Base-by-base conservation (phyloP, 2,113 vertebrate species). In the Corvus hawaiiensis region DNA sequence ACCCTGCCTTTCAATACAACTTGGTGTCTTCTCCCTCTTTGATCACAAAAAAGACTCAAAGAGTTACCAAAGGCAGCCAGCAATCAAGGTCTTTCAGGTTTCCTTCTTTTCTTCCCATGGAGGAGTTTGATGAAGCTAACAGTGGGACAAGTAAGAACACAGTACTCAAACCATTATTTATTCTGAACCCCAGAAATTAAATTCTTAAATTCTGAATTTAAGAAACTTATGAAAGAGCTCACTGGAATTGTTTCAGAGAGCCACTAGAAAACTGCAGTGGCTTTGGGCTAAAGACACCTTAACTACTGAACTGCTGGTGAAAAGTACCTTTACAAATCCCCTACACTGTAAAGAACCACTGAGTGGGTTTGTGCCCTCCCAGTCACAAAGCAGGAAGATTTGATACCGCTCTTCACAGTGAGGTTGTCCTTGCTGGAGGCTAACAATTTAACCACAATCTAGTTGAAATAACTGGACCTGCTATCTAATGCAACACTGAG, bases 351-450 rank as follows among this genome's bases (percentile, higher is more conserved):
- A 61, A 8, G 55, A 76, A 28, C 18, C 49, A 72, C 19, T 30
- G 22, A 43, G 33, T 19, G 17, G 26, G 6, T 58, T 66, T 27
- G 1, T 24, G 52, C 55, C 28, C 58, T 55, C 35, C 13, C 43
- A 52, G n/a, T 6, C 46, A 41, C 9, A 8, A 22, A 55, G 37
- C 13, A 22, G 46, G 21, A 66, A 17, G 6, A 44, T 39, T 17
- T 37, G 35, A 46, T 18, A 39, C 12, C 0, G 0, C 37, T 54
- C 33, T 55, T 69, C 48, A 35, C 3, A 2, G 3, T 5, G 30
- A 69, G 7, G 23, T 1, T 77, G 73, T 20, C 27, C 48, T 59
- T 4, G 1, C 7, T 68, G 16, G 21, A 79, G 37, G 59, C 23
- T 35, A 20, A 59, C 54, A 46, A 59, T 30, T 62, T 20, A 74